A percentile compares a stretch with the other conserved stretches of the same genome.
phyloP scores from a whole-genome alignment of 2,113 vertebrate species.

The Hydropotes inermis region DNA sequence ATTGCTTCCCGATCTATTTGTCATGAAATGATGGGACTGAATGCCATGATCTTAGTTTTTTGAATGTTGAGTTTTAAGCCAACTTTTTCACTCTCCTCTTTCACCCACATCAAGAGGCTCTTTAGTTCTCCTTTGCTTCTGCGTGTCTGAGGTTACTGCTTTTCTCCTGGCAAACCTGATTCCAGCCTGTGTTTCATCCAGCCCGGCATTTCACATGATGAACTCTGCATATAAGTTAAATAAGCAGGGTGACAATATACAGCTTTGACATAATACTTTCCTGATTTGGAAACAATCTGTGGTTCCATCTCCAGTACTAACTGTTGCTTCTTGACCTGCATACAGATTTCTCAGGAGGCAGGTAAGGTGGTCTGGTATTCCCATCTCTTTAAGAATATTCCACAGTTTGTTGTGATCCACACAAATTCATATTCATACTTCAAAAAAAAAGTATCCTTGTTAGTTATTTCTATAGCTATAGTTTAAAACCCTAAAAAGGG shows the following conservation, averaged over 20 bases:
- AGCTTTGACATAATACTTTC: background rate
- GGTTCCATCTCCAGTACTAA: background rate
- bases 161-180: background rate
- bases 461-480: background rate
- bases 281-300: background rate
- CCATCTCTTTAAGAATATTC: background rate
- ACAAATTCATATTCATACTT: background rate
- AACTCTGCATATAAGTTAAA: background rate
- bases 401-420: background rate
- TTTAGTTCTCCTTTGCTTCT: background rate
- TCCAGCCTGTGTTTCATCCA: background rate
- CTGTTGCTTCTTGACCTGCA: background rate
- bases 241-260: background rate
- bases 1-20: background rate
- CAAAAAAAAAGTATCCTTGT: background rate
- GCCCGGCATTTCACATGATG: background rate
- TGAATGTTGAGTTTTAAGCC: background rate
- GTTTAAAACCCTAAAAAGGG: background rate
- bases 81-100: background rate
- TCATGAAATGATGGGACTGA: background rate
- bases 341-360: background rate
- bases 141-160: background rate
- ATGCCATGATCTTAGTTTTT: background rate
- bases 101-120: background rate
- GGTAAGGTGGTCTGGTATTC: background rate